Base-by-base conservation (phyloP, 2,113 vertebrate genomes). In the Neotoma lepida region DNA sequence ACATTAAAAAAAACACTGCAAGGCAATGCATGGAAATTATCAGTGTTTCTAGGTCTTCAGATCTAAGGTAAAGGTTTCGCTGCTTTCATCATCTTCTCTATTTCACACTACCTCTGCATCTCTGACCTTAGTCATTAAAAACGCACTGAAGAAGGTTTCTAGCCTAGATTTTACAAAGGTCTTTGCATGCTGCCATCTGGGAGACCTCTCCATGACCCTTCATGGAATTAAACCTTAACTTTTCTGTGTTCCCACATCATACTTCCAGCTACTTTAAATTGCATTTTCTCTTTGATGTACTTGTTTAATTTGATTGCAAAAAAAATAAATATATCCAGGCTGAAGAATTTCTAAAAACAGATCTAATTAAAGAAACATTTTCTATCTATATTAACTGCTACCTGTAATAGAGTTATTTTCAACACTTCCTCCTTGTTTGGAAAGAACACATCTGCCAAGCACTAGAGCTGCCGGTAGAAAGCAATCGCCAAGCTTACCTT, bases 401-500 rank as follows among this genome's bases (percentile, higher is more conserved):
- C 39, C 84, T 89, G 20, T 61, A 87, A 91, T 80, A 49, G 2
- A 63, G 80, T 24, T 41, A 86, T 94, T 96, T 95, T 71, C 87
- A 89, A 70, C 61, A 88, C 30, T 26, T 2, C 15, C 41, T 87
- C 20, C 54, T 84, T 46, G 6, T 82, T 94, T 66, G 49, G 3
- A 33, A 71, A 58, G 74, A 90, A 49, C 46, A 92, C 86, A 94
- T 68, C 80, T 96, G 84, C 84, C 70, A 44, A 89, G 46, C 22
- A 61, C 76, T 70, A 71, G 46, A 88, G 12, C 64, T 39, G 88
- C 61, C 68, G 64, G 87, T 80, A 70, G 56, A 95, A 91, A 68
- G 2, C 6, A 70, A 88, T 41, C 56, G 71, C n/a, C 54, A 71
- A 44, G 92, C 89, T 94, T 97, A 92, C 90, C 95, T 95, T 96